Evolutionary conservation across 2,797 vertebrate species (phyloP).

Genomic region (Pelodytes ibericus): DNA sequence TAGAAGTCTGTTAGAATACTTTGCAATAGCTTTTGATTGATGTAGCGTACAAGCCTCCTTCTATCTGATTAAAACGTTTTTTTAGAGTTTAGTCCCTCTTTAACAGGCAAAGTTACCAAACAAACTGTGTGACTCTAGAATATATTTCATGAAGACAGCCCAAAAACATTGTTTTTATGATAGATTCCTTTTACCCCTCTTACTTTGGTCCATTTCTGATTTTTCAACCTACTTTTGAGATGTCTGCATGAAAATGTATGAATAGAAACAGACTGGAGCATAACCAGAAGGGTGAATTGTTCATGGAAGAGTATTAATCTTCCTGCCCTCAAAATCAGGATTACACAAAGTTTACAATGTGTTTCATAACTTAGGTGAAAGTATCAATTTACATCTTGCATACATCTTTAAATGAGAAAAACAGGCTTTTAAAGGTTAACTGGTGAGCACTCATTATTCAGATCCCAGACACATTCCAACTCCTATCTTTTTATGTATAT

Average conservation of each 20-base stretch:
- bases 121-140: too few species aligned
- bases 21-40: too few species aligned
- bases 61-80: too few species aligned
- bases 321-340: constrained; percentile 61
- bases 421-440: constrained; percentile 55
- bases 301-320: constrained; percentile 70
- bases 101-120: too few species aligned
- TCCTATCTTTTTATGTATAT: constrained; percentile 58
- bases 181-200: constrained; percentile 65
- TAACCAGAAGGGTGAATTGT: constrained; percentile 70
- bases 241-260: constrained; percentile 35
- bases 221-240: constrained; percentile 70
- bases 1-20: too few species aligned
- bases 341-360: constrained; percentile 65
- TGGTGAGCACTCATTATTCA: constrained; percentile 59
- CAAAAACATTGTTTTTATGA: constrained; percentile 70
- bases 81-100: too few species aligned
- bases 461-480: constrained; percentile 53
- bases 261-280: constrained; percentile 69
- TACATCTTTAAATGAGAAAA: constrained; percentile 53
- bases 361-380: constrained; percentile 68
- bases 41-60: too few species aligned
- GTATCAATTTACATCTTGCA: constrained; percentile 62
- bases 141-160: too few species aligned
- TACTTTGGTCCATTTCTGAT: constrained; percentile 78